Evolutionary conservation across 2,888 invertebrate genomes (phyloP).

Genomic region (Coecobrya sp.): DNA sequence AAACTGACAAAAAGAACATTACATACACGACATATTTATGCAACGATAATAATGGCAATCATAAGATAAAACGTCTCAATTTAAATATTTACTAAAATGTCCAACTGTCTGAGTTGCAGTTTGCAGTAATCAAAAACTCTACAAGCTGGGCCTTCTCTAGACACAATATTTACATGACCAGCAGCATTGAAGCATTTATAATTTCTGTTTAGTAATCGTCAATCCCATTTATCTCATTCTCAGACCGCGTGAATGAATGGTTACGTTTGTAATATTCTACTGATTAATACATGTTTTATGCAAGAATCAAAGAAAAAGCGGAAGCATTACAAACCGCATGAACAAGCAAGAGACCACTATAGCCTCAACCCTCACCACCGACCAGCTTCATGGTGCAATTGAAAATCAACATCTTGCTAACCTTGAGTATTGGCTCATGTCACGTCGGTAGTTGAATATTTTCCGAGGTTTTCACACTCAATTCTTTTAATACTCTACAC

Average conservation of each 20-base stretch:
- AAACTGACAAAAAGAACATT: conserved; percentile 13
- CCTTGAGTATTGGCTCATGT: conserved; percentile 53
- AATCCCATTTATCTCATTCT: background rate
- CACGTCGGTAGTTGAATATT: conserved; percentile 45
- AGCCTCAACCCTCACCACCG: background rate
- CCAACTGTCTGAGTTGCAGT: background rate
- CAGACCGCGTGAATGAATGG: background rate
- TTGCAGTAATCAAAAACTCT: background rate
- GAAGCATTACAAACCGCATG: conserved; percentile 41
- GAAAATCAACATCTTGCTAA: conserved; percentile 53
- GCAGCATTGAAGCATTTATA: background rate
- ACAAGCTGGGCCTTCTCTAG: background rate
- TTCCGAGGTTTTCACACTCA: conserved; percentile 64
- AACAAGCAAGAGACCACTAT: background rate
- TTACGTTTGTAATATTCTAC: background rate
- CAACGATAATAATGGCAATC: too few species aligned
- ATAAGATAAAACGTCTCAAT: conserved; percentile 18
- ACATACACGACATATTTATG: background rate
- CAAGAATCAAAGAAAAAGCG: conserved; percentile 49
- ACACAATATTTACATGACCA: background rate
- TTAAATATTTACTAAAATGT: conserved; percentile 44
- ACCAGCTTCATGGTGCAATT: background rate
- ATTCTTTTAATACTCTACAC: background rate
- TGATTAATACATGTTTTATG: conserved; percentile 17
- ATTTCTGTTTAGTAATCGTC: too few species aligned